Percentiles rank a stretch among this genome's conserved stretches.
phyloP scores from a whole-genome alignment of 2,888 invertebrate species.

The Latrodectus elegans region DNA sequence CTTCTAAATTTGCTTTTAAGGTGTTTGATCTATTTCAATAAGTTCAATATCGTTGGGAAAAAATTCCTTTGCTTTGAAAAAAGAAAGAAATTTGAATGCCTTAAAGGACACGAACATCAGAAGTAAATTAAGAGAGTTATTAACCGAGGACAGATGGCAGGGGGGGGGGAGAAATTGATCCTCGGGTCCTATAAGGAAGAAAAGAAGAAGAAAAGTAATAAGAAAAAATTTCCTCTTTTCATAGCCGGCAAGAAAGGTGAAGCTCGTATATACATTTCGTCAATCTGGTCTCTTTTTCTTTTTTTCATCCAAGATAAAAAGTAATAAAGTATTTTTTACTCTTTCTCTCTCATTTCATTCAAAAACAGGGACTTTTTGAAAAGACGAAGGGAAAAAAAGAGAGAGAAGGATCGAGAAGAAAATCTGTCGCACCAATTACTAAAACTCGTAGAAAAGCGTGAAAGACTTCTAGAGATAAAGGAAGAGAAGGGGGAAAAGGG shows the following conservation, averaged over 20 bases:
- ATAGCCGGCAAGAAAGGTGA: conserved; percentile 2
- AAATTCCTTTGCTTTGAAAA: neutral
- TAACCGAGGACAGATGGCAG: conserved; percentile 47
- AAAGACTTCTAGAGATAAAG: conserved; percentile 32
- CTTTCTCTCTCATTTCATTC: neutral
- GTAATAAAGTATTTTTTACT: conserved; percentile 51
- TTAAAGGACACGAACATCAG: conserved; percentile 35
- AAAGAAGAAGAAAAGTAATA: neutral
- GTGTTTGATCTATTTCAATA: too few species aligned
- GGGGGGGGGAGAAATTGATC: conserved; percentile 39
- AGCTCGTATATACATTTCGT: conserved; percentile 52
- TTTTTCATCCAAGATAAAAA: conserved; percentile 31
- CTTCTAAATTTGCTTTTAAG: too few species aligned
- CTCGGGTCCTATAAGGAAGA: conserved; percentile 33
- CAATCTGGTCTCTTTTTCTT: conserved; percentile 39
- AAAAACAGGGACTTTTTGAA: conserved; percentile 27
- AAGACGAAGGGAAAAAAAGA: conserved; percentile 35
- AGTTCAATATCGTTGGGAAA: too few species aligned
- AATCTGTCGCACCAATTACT: conserved; percentile 64
- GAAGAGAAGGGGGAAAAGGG: neutral
- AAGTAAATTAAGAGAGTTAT: conserved; percentile 65
- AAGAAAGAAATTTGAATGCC: conserved; percentile 3
- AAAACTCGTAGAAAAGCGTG: conserved; percentile 46
- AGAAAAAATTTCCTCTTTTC: conserved; percentile 23
- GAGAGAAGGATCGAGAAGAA: conserved; percentile 11